Evolutionary conservation across 2,888 invertebrate species (phyloP).

Genomic region (Ditylenchus weischeri): DNA sequence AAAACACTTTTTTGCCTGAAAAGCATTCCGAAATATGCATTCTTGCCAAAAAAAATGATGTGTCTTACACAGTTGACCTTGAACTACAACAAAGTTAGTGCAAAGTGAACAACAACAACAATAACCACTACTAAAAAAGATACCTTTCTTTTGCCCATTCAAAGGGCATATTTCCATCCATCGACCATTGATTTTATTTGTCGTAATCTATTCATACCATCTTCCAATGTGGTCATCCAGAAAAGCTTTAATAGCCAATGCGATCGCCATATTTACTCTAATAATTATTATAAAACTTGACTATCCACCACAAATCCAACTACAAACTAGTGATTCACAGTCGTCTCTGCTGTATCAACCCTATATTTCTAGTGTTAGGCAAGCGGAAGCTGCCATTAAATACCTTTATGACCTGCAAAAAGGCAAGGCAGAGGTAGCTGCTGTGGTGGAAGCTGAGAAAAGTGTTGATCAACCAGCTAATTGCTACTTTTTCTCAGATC

Average conservation of each 20-base stretch:
- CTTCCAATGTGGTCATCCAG: conserved; percentile 3
- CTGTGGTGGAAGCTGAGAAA: conserved; percentile 34
- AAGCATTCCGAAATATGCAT: no score
- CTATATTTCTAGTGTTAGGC: conserved; percentile 3
- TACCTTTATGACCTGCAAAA: conserved; percentile 34
- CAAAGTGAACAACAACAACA: no score
- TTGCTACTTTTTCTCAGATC: conserved; percentile 34
- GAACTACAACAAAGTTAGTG: no score
- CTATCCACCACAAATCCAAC: neutral
- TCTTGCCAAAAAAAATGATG: no score
- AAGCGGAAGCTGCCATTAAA: conserved; percentile 33
- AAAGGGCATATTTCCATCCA: no score
- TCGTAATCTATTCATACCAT: neutral
- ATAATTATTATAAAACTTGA: neutral
- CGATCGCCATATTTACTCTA: neutral
- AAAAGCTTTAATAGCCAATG: conserved; percentile 10
- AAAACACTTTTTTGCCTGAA: no score
- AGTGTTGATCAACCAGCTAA: conserved; percentile 25
- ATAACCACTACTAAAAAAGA: no score
- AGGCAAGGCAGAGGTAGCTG: conserved; percentile 36
- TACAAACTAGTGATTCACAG: neutral
- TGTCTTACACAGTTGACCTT: no score
- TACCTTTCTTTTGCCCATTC: no score
- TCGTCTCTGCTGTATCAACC: neutral
- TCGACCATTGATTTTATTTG: no score